Base-by-base conservation (phyloP, 2,113 vertebrate species). In the Gambusia affinis region DNA sequence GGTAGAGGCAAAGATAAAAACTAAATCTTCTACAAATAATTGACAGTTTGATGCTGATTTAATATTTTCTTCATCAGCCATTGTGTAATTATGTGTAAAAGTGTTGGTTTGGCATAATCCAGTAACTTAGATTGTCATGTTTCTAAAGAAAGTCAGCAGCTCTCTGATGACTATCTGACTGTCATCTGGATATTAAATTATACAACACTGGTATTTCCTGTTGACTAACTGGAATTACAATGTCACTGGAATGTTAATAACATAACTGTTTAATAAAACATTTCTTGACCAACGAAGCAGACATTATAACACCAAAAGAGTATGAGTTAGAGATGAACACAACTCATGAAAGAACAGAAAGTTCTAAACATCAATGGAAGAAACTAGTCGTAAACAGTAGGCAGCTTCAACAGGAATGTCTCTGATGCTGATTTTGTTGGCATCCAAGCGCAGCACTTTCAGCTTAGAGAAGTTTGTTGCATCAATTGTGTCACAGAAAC, bases 381-480 rank as follows among this genome's bases (percentile, higher is more conserved):
- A 92, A 29, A 96, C 95, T 39, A 91, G 92, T 0, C 96, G 95
- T 68, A 99, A 96, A 88, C 97, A 99, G 81, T 96, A 97, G 64
- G 95, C 95, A 82, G 96, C 95, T 70, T 98, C 96, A 8, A 93
- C 88, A 0, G 97, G 96, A 83, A 99, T 92, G 70, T 94, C 96
- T 71, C 82, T 90, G 33, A 94, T 92, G 1, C 89, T 95, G 54
- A 99, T 92, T 27, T 91, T 90, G 71, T 99, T 99, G 73, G 96
- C 97, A 78, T 99, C 97, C 92, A 99, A 85, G 3, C 97, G 96
- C 82, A 99, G 89, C 72, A 98, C 95, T 78, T 90, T 96, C 79
- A 99, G 92, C 80, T 83, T 96, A 78, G 97, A 99, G 79, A 96
- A 98, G 84, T 94, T 95, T 5, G 73, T 64, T 22, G 94, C 94